phyloP scores from a whole-genome alignment of 1,140 invertebrate genomes.

The Proctacanthus coquilletti region DNA sequence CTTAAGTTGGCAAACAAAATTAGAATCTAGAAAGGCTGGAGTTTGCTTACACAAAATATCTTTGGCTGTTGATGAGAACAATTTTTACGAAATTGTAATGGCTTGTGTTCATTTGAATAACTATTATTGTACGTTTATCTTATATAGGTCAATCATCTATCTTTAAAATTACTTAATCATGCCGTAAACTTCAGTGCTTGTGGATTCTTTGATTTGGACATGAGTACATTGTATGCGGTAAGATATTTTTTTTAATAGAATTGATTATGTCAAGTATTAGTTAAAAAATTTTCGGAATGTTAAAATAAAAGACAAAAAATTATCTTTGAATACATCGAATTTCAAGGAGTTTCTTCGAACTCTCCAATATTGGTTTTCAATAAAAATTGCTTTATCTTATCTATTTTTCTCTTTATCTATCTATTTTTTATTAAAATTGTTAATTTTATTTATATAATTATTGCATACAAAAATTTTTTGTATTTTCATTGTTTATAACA shows the following conservation, averaged over 20 bases:
- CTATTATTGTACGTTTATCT: too few relatives aligned
- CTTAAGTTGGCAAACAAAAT: conserved; percentile 26
- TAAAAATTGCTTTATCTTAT: too few relatives aligned
- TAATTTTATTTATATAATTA: too few relatives aligned
- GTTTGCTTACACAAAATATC: conserved; percentile 27
- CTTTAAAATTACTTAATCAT: conserved; percentile 27
- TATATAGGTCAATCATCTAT: conserved; percentile 20
- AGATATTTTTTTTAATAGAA: neutral
- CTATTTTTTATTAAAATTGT: too few relatives aligned
- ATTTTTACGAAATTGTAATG: conserved; percentile 25
- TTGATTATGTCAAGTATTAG: neutral
- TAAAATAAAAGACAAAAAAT: too few relatives aligned
- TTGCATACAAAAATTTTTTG: too few relatives aligned
- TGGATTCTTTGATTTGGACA: conserved; percentile 28
- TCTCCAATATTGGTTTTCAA: too few relatives aligned
- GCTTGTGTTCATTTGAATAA: too few relatives aligned
- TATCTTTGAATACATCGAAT: too few relatives aligned
- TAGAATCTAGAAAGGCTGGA: conserved; percentile 25
- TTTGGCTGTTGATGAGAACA: conserved; percentile 25
- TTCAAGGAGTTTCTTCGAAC: too few relatives aligned
- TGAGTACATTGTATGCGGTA: conserved; percentile 27
- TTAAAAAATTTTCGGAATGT: neutral
- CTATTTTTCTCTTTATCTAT: too few relatives aligned
- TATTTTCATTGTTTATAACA: too few relatives aligned
- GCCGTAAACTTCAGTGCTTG: conserved; percentile 28